Base-by-base conservation (phyloP, 2,113 vertebrate species). In the Sinocyclocheilus maitianheensis region DNA sequence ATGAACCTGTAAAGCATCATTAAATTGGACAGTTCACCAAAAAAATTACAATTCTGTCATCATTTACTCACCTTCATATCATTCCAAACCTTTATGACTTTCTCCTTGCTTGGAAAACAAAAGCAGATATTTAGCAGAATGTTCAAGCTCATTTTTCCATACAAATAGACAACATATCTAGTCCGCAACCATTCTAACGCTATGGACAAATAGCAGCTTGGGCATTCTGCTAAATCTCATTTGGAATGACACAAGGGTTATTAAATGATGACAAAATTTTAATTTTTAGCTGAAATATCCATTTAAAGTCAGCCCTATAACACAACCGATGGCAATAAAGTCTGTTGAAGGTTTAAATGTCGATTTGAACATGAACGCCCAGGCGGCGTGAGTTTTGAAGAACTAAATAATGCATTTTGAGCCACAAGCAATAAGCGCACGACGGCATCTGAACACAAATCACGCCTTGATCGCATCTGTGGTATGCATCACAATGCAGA, bases 401-500 rank as follows among this genome's bases (percentile, higher is more conserved):
- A 65, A 48, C 53, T 85, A 79, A 86, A 84, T 89, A 76, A 88
- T 67, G 81, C 76, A 87, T 83, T 75, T 55, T n/a, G 53, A 69
- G 87, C 72, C 72, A 37, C 79, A 63, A 77, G 51, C 84, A 60
- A 63, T 63, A 55, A 51, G 72, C 18, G 43, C 62, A 34, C 53
- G 46, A 37, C 30, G 20, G 55, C 83, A 87, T 87, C 79, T 62
- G 71, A 71, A 89, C 78, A 71, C 86, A 71, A 51, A 80, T 83
- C 86, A 87, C 65, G 83, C 83, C 79, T 78, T 8, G 37, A 67
- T 48, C 84, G n/a, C 60, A 24, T 71, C 69, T 83, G 84, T 81
- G 81, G 84, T 88, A 86, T 67, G 81, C 86, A 84, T 84, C 75
- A 62, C 78, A 71, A 86, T 84, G 86, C 83, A 65, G 83, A 72